Evolutionary conservation across 2,888 invertebrate genomes (phyloP).

Genomic region (Dione juno): DNA sequence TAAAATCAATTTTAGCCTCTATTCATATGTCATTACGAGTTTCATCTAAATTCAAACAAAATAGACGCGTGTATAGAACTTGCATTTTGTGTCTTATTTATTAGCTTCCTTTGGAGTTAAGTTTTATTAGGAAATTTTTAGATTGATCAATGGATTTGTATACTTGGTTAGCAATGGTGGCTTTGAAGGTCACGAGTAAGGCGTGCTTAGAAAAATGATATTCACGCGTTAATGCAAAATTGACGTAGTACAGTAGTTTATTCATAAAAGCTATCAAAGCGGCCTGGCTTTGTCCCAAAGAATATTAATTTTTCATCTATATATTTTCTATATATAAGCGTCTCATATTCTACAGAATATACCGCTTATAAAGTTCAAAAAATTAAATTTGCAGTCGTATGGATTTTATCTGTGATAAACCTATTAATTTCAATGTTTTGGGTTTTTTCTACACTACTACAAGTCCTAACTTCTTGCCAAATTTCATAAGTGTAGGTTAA

Average conservation of each 20-base stretch:
- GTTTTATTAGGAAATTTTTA: conserved; percentile 15
- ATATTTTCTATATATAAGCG: no score
- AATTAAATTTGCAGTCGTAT: no score
- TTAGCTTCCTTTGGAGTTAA: background rate
- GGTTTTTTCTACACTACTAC: no score
- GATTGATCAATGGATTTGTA: conserved; percentile 28
- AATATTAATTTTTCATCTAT: no score
- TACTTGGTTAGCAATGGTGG: background rate
- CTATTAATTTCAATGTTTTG: no score
- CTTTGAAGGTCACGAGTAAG: conserved; percentile 9
- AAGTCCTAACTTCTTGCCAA: no score
- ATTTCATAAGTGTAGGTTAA: no score
- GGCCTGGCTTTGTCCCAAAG: no score
- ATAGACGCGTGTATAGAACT: background rate
- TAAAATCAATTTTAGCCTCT: conserved; percentile 10
- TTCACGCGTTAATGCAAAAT: conserved; percentile 1
- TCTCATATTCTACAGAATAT: no score
- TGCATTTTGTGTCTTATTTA: background rate
- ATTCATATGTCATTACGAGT: background rate
- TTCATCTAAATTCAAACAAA: background rate
- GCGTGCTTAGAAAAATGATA: conserved; percentile 4
- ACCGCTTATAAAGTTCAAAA: no score
- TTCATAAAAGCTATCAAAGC: background rate
- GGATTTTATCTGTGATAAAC: no score
- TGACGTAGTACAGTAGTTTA: background rate